A percentile compares a stretch with the other conserved stretches of the same genome.
These are phyloP conservation scores for Agrypnus murinus DNA, from an alignment of 2,888 invertebrate species.

Conservation along the genomic window DNA sequence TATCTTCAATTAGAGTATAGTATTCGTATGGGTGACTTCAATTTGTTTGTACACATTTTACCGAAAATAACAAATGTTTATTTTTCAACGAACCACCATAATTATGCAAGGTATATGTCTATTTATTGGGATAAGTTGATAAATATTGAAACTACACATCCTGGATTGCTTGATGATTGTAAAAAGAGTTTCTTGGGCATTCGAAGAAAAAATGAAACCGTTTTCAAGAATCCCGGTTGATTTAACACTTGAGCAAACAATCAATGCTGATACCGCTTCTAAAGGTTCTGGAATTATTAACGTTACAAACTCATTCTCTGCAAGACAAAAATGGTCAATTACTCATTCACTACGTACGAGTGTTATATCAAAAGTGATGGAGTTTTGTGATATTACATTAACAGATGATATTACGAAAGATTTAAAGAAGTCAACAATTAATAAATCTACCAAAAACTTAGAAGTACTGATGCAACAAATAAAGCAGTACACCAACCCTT, in stretches of 20 bases:
- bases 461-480: too few relatives aligned
- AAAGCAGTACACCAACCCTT: too few relatives aligned
- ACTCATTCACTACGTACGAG: too few relatives aligned
- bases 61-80: conserved; percentile 61
- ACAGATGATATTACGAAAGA: too few relatives aligned
- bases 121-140: conserved; percentile 59
- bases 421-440: too few relatives aligned
- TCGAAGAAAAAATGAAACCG: not conserved
- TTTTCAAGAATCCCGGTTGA: conserved; percentile 54
- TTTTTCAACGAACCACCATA: conserved; percentile 62
- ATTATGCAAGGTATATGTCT: conserved; percentile 62
- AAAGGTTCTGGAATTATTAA: conserved; percentile 55
- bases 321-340: conserved; percentile 53
- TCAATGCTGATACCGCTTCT: conserved; percentile 15
- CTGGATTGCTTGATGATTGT: conserved; percentile 51
- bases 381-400: too few relatives aligned
- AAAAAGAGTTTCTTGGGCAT: not conserved
- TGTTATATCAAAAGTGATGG: too few relatives aligned
- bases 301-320: conserved; percentile 56
- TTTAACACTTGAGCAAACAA: too few relatives aligned
- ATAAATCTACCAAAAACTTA: too few relatives aligned
- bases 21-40: conserved; percentile 57
- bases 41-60: conserved; percentile 57
- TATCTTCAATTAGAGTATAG: conserved; percentile 58
- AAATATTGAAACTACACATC: conserved; percentile 60